Evolutionary conservation across 1,140 invertebrate species (phyloP), one percentile per base, ranked within the genome.

Genomic region (Sminthurides bifidus): DNA sequence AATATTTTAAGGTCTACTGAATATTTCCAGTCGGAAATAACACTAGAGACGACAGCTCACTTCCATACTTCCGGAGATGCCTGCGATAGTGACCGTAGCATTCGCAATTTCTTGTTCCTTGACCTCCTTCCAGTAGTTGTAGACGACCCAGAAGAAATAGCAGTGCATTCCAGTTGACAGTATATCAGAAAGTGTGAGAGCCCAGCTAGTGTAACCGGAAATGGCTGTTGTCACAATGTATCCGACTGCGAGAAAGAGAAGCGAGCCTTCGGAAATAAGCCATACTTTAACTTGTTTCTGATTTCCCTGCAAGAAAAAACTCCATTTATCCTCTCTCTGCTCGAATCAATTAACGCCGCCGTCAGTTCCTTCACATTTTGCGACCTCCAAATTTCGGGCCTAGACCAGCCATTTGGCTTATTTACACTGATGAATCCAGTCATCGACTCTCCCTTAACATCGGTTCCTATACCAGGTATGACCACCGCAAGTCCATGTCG

Each of bases 141-240:
- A 48, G 29, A 59, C 52, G 35, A 59, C 30, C 57, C 57, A 54
- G n/a, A 59, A 23, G 35, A 49, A 54, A 19, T 59, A 59, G 8
- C 31, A 19, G 17, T 40, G 57, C 35, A 59, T 30, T 15, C 29
- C 46, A 43, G 51, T 37, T 24, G 35, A 29, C 12, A 29, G 15
- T 3, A 59, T 41, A 26, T 59, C 57, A 14, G 38, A 26, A 40
- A 54, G 24, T 15, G 52, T 40, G 3, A 33, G 12, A 1, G 19
- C 6, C 12, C 17, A 27, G 35, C 52, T 43, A 21, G 52, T 37
- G 35, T 49, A 48, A 12, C 52, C 57, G 1, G 43, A 35, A 4
- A 46, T 14, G 8, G 33, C 14, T 8, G 48, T 24, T 5, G 43
- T 55, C 6, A 55, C 26, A 21, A 55, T 31, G 31, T 46, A 55